Evolutionary conservation across 53 echinoderm and acorn worm genomes (phyloP), one percentile per base, ranked within the genome.

Genomic region (Pentamera pediparva): DNA sequence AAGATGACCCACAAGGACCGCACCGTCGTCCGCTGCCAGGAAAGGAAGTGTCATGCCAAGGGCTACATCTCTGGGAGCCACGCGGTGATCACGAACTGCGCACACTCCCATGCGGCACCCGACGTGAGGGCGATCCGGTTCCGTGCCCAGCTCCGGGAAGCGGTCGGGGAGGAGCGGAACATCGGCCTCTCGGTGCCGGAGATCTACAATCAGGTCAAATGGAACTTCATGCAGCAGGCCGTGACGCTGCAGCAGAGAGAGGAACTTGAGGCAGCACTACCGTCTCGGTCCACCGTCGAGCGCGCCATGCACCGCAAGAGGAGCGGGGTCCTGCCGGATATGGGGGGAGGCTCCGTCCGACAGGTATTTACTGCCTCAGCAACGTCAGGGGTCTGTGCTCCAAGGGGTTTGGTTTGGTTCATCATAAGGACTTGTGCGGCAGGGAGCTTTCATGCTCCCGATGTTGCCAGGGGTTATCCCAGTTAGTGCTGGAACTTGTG

Each of bases 141-240:
- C 67, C 40, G 67, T 40, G 67, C 67, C 47, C 67, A 67, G 47
- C 67, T 67, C 41, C 40, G 41, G 30, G 67, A 67, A 31, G 67
- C 67, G 30, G 29, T 67, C 0, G 43, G 26, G 27, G 67, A 67
- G 20, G 67, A 67, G 20, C 67, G 67, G 0, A 67, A 67, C 67
- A 67, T 40, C 25, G 27, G 24, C 4, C 45, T 67, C 13, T 67
- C 67, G 2, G 67, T 67, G 12, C 67, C 67, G 26, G 67, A 67
- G 18, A 45, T 67, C 22, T 67, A 67, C 30, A 45, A 67, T n/a
- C 67, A 67, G 41, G 67, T 67, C 2, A 67, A 67, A 45, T 67
- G 43, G 45, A 67, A 67, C 41, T 67, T 67, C 38, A 24, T 67
- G 48, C 67, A 67, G 38, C 67, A 67, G 48, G 67, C 67, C 31